Conservation (phyloP, 2,797 vertebrate species). For the Falco biarmicus region DNA sequence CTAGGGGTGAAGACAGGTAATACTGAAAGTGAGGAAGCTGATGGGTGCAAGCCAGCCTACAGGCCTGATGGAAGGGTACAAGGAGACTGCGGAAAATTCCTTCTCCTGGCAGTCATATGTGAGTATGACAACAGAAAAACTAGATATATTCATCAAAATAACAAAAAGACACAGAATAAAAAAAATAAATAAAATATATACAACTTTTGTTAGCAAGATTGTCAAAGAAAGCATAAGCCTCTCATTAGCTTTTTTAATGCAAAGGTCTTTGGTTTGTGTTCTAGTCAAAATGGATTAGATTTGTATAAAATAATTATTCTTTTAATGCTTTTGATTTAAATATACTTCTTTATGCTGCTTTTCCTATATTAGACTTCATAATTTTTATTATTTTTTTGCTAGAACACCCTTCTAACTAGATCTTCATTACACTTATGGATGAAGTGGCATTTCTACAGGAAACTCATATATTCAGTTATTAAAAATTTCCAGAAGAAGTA, state of each 20-base stretch:
- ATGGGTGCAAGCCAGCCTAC: background rate
- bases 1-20: background rate
- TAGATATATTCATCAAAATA: background rate
- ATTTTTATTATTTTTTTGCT: slow-evolving; percentile 3
- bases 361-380: background rate
- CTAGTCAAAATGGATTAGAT: background rate
- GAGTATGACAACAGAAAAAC: background rate
- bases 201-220: background rate
- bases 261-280: background rate
- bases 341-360: background rate
- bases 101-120: background rate
- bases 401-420: background rate
- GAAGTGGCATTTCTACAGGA: background rate
- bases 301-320: background rate
- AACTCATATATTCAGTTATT: background rate
- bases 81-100: background rate
- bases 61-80: background rate
- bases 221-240: background rate
- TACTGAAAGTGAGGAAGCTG: background rate
- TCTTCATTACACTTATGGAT: background rate
- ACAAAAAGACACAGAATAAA: background rate
- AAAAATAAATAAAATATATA: background rate
- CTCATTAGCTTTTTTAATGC: background rate
- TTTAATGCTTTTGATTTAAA: background rate
- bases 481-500: background rate